Evolutionary conservation across 2,113 vertebrate genomes (phyloP).

Genomic region (Lophura nycthemera): DNA sequence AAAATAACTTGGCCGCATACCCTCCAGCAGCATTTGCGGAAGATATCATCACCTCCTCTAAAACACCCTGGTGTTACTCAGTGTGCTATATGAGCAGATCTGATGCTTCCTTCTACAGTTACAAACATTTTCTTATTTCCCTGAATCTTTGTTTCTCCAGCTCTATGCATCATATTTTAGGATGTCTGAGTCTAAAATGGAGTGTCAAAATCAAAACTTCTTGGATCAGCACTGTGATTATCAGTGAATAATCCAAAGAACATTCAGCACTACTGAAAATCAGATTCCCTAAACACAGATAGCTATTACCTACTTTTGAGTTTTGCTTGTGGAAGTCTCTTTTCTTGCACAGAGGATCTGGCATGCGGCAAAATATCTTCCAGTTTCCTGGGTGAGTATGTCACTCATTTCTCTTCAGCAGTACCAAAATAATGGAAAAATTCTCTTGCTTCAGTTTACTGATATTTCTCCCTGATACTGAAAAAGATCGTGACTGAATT

Average conservation of each 20-base stretch:
- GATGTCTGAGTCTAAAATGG: background rate
- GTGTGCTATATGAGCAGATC: background rate
- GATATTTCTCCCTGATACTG: background rate
- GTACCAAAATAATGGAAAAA: background rate
- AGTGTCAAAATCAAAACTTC: background rate
- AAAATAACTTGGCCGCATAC: background rate
- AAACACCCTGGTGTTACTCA: background rate
- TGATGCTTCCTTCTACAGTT: background rate
- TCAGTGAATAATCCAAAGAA: rapidly evolving
- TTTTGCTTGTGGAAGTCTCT: background rate
- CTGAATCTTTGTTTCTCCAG: background rate
- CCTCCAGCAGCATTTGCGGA: background rate
- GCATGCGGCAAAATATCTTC: background rate
- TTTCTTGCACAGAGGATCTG: background rate
- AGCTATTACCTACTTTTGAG: background rate
- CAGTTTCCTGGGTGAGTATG: background rate
- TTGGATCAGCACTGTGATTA: background rate
- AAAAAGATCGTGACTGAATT: background rate
- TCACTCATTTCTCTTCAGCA: background rate
- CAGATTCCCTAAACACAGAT: background rate
- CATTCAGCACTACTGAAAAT: background rate
- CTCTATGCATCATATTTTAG: background rate
- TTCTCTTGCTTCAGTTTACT: background rate
- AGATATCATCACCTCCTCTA: background rate
- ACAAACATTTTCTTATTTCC: background rate